Evolutionary conservation across 2,797 vertebrate species (phyloP).

Genomic region (Alexandromys oeconomus): DNA sequence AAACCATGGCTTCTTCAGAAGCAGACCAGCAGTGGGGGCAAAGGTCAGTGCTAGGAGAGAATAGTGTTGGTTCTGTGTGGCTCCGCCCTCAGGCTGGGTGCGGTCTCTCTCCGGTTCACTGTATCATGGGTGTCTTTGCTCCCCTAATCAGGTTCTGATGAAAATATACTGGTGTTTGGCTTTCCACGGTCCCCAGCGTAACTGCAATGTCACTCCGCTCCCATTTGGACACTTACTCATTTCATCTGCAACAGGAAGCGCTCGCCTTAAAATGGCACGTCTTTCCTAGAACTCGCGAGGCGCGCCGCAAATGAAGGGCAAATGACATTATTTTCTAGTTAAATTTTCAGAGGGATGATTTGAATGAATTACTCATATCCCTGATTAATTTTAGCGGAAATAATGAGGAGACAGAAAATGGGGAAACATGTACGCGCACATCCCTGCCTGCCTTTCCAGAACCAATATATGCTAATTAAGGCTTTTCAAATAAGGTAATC

Average conservation of each 20-base stretch:
- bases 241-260: constrained; percentile 62
- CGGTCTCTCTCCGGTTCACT: neutral
- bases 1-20: neutral
- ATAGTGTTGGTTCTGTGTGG: rapidly evolving
- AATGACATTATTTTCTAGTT: constrained; percentile 77
- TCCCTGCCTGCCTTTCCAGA: constrained; percentile 7
- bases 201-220: neutral
- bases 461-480: constrained; percentile 51
- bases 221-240: constrained; percentile 39
- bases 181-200: neutral
- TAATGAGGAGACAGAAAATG: constrained; percentile 68
- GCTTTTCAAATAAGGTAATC: constrained; percentile 65
- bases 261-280: constrained; percentile 60
- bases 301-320: constrained; percentile 69
- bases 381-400: constrained; percentile 79
- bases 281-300: constrained; percentile 60
- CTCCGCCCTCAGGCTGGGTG: neutral
- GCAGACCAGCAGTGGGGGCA: rapidly evolving
- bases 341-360: constrained; percentile 76
- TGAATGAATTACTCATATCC: constrained; percentile 69
- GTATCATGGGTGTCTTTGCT: neutral
- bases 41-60: neutral
- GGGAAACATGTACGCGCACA: neutral
- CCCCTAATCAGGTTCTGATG: neutral
- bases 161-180: neutral